These are phyloP conservation scores for Eupithecia abbreviata DNA, from an alignment of 2,888 invertebrate genomes.

Conservation along the genomic window DNA sequence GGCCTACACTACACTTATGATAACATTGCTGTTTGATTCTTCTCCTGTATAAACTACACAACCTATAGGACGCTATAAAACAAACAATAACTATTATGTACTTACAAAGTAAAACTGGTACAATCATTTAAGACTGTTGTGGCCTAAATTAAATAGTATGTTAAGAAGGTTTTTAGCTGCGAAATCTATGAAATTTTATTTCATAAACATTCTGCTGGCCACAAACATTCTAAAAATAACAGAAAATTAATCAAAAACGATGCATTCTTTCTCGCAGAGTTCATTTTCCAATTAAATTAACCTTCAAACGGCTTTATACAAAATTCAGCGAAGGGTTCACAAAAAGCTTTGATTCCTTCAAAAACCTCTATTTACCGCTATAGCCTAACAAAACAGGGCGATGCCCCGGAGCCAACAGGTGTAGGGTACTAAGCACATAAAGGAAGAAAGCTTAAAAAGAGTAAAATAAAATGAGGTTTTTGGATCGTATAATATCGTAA, in stretches of 20 bases:
- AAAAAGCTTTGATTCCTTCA: conserved; percentile 59
- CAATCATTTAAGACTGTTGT: background rate
- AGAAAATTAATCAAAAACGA: conserved; percentile 6
- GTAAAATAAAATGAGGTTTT: conserved; percentile 73
- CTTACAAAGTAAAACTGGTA: background rate
- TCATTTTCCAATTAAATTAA: conserved; percentile 27
- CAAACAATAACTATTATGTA: too few relatives aligned
- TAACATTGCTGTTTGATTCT: background rate
- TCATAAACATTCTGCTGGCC: background rate
- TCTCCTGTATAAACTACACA: background rate
- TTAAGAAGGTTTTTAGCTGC: too few relatives aligned
- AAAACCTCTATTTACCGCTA: conserved; percentile 64
- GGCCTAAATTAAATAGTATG: background rate
- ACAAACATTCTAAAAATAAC: background rate
- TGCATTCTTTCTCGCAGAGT: background rate
- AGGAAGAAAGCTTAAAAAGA: conserved; percentile 77
- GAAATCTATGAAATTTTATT: background rate
- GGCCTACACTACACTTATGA: background rate
- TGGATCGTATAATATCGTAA: conserved; percentile 70
- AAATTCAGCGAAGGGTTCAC: conserved; percentile 48
- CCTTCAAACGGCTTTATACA: conserved; percentile 38
- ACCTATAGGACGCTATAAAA: background rate
- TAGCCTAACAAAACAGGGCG: conserved; percentile 68
- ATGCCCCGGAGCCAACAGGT: conserved; percentile 79
- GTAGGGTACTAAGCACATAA: conserved; percentile 76